Evolutionary conservation across 2,113 vertebrate genomes (phyloP).

Genomic region (Ciconia stormi): DNA sequence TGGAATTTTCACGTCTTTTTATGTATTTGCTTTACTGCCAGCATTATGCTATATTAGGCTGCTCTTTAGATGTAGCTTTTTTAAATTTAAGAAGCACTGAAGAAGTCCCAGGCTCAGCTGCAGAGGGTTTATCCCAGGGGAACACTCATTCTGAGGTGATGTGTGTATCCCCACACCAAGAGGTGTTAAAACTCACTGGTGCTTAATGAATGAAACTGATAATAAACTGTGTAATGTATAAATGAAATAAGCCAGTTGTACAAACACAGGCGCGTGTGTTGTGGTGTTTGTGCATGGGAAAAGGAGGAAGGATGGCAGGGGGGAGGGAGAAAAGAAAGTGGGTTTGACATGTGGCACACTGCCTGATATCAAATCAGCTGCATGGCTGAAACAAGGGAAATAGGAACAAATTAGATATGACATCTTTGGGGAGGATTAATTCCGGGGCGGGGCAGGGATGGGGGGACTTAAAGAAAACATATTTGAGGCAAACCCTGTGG

Average conservation of each 20-base stretch:
- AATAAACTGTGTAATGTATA: background rate
- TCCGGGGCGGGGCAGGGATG: background rate
- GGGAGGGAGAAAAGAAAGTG: background rate
- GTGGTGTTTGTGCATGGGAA: background rate
- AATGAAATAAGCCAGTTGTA: background rate
- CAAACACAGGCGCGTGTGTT: background rate
- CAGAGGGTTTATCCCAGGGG: background rate
- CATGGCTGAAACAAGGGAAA: background rate
- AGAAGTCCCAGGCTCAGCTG: background rate
- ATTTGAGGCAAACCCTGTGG: background rate
- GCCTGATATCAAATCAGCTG: background rate
- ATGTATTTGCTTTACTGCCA: background rate
- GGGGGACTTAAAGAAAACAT: too few relatives aligned
- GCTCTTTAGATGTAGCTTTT: background rate
- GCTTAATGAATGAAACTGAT: background rate
- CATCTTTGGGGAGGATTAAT: background rate
- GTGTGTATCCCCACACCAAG: background rate
- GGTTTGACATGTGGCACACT: background rate
- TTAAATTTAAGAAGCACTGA: background rate
- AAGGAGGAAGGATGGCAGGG: background rate
- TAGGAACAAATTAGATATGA: background rate
- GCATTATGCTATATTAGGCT: background rate
- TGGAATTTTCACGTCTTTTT: background rate
- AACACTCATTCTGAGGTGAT: background rate
- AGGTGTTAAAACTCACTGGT: background rate